Conservation (phyloP, 2,888 invertebrate genomes). For the Cryptocephalus moraei region DNA sequence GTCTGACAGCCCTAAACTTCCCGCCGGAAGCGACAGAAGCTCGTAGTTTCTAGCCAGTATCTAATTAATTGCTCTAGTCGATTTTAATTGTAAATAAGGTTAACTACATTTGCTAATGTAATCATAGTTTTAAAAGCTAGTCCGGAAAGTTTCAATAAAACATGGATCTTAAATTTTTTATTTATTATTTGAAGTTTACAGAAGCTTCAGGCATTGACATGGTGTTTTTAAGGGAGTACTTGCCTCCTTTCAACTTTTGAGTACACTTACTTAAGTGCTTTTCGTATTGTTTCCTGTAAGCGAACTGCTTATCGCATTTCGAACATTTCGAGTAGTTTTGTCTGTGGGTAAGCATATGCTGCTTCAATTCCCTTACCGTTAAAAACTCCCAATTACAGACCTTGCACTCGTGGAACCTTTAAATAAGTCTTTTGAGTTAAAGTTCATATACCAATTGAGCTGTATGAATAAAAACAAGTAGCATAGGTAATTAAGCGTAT, state of each 20-base stretch:
- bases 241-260: not conserved
- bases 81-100: not conserved
- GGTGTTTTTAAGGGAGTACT: not conserved
- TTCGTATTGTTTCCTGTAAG: conserved; percentile 19
- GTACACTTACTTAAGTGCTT: conserved; percentile 18
- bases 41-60: not conserved
- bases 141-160: too few relatives aligned
- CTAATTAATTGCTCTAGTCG: not conserved
- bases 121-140: not conserved
- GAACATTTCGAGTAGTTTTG: conserved; percentile 18
- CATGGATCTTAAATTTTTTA: too few relatives aligned
- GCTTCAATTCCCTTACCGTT: conserved; percentile 15
- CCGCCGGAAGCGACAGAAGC: not conserved
- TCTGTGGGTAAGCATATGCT: conserved; percentile 19
- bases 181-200: too few relatives aligned
- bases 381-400: conserved; percentile 17
- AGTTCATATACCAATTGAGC: too few relatives aligned
- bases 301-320: conserved; percentile 19
- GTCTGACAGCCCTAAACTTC: not conserved
- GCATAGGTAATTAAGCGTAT: too few relatives aligned
- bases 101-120: not conserved
- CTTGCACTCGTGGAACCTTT: conserved; percentile 16
- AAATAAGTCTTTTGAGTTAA: too few relatives aligned
- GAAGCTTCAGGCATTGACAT: not conserved
- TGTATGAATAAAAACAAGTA: too few relatives aligned